phyloP scores from a whole-genome alignment of 2,113 vertebrate genomes.

The Mastomys natalensis region DNA sequence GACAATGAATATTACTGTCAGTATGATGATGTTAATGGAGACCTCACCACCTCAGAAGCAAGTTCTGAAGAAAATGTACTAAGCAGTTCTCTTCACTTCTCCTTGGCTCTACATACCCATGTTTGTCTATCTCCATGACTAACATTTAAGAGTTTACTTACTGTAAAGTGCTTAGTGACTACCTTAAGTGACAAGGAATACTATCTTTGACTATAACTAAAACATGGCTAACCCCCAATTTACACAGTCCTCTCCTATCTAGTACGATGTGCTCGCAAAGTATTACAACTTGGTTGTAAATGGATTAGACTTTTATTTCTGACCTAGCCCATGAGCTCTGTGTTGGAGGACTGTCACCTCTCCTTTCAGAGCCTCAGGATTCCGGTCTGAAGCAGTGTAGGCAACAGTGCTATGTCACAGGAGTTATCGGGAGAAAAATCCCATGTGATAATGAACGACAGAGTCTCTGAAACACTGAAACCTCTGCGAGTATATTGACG shows the following conservation, averaged over 20 bases:
- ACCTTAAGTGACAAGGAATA: background rate
- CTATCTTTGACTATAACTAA: background rate
- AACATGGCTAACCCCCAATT: background rate
- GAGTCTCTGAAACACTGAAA: constrained; percentile 27
- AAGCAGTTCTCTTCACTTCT: background rate
- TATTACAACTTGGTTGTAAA: background rate
- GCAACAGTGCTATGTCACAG: background rate
- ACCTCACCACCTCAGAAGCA: background rate
- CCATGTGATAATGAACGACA: background rate
- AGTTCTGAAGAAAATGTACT: background rate
- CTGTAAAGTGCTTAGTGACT: background rate
- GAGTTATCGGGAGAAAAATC: background rate
- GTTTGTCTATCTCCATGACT: background rate
- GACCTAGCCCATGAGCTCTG: background rate
- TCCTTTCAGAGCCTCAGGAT: background rate
- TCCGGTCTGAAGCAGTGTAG: constrained; percentile 24
- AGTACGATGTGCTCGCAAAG: background rate
- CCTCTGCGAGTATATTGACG: background rate
- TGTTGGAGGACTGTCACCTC: background rate
- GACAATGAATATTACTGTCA: background rate
- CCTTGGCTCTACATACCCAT: background rate
- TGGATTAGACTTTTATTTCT: background rate
- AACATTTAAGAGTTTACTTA: background rate
- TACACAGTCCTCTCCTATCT: background rate
- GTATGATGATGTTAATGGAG: background rate